Conservation (phyloP, 2,888 invertebrate species). For the Coremacera marginata region DNA sequence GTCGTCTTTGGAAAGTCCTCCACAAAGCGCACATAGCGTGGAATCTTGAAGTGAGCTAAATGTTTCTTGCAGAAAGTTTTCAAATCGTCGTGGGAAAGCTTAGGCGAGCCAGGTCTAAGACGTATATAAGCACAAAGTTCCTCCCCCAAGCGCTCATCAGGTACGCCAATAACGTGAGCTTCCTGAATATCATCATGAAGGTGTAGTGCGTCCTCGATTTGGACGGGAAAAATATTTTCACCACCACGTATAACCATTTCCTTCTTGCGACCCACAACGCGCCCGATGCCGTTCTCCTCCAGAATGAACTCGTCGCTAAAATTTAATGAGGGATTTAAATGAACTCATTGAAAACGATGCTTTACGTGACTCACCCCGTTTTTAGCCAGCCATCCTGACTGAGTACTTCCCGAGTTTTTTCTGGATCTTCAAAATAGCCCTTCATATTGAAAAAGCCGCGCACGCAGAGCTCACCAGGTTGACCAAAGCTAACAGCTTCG, state of each 20-base stretch:
- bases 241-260: slow-evolving; percentile 83
- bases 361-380: slow-evolving; percentile 74
- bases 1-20: slow-evolving; percentile 79
- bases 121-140: slow-evolving; percentile 76
- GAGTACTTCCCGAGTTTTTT: slow-evolving; percentile 76
- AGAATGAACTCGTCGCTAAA: slow-evolving; percentile 72
- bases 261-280: slow-evolving; percentile 77
- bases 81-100: slow-evolving; percentile 72
- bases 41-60: slow-evolving; percentile 82
- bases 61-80: slow-evolving; percentile 74
- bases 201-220: slow-evolving; percentile 78
- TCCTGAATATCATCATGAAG: slow-evolving; percentile 77
- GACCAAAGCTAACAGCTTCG: slow-evolving; percentile 74
- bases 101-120: slow-evolving; percentile 66
- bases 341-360: neutral
- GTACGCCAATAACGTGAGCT: slow-evolving; percentile 76
- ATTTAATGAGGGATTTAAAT: slow-evolving; percentile 5
- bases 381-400: slow-evolving; percentile 78
- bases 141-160: slow-evolving; percentile 79
- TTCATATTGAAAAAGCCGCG: slow-evolving; percentile 79
- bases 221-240: slow-evolving; percentile 82
- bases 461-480: slow-evolving; percentile 78
- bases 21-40: slow-evolving; percentile 75
- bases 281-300: slow-evolving; percentile 74
- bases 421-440: slow-evolving; percentile 79